Evolutionary conservation across 2,888 invertebrate genomes (phyloP), one percentile per base, ranked within the genome.

Genomic region (Rhimphoctona megacephalus): DNA sequence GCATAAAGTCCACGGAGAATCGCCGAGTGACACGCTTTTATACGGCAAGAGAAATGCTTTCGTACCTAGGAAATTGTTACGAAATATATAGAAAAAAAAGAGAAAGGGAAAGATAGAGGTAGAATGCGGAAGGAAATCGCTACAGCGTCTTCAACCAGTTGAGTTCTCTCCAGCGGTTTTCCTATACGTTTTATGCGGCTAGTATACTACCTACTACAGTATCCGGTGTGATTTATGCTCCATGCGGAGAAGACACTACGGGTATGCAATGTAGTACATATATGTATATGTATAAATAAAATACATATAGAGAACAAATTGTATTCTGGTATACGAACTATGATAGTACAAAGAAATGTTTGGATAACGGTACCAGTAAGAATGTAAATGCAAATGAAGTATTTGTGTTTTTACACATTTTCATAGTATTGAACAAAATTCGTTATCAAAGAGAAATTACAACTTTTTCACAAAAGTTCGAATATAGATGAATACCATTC

Each of bases 191-290:
- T 80, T 80, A 86, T 80, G 67, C 54, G 49, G 49, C 66, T 36
- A 54, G 52, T 79, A 36, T 70, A 25, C 66, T 61, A 25, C 57
- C 67, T 43, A 54, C 73, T 39, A 67, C 22, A 77, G 54, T 70
- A 80, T 78, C 57, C 80, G 66, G 76, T 80, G 81, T 81, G 77
- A 86, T 86, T 86, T 83, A 80, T 81, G 49, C 19, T 83, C 49
- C 69, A 73, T 67, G 67, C 77, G 25, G 19, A 83, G 49, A 39
- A 52, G 66, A 80, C 70, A 57, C 36, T 36, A 22, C 9, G 54
- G 66, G 22, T 73, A n/a, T 46, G 49, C 70, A 11, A 70, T 81
- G 46, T 57, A 81, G 7, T 49, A 72, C 22, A 33, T 36, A 25
- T 36, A 17, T 25, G 57, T 30, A 69, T 9, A 8, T 67, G 25